Conservation (phyloP, 2,113 vertebrate species). For the Podarcis raffonei region DNA sequence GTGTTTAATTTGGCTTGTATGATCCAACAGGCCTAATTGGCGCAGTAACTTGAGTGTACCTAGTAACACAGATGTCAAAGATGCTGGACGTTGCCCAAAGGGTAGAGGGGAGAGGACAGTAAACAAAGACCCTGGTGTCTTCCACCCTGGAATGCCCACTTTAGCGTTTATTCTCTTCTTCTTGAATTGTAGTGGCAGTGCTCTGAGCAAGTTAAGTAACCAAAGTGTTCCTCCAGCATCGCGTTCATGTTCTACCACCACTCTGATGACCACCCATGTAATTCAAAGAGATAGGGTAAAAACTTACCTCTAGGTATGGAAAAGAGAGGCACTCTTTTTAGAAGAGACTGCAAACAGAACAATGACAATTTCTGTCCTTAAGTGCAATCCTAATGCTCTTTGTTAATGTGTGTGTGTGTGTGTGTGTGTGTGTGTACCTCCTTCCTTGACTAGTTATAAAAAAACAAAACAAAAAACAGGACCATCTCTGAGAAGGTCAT, state of each 20-base stretch:
- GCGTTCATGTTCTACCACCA: conserved; percentile 59
- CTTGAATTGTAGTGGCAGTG: conserved; percentile 75
- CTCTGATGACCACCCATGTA: conserved; percentile 76
- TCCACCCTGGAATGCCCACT: conserved; percentile 71
- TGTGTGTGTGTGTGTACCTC: background rate
- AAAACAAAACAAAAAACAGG: conserved; percentile 19
- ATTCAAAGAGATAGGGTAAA: conserved; percentile 81
- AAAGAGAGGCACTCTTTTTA: conserved; percentile 55
- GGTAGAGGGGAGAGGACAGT: conserved; percentile 69
- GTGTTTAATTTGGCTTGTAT: background rate
- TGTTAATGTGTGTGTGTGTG: conserved; percentile 30
- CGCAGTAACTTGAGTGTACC: conserved; percentile 45
- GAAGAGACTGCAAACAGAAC: conserved; percentile 56
- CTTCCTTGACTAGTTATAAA: conserved; percentile 12
- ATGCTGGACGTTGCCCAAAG: conserved; percentile 61
- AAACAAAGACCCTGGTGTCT: conserved; percentile 68
- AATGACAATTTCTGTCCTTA: conserved; percentile 59
- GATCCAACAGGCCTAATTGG: background rate
- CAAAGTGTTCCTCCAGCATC: conserved; percentile 64
- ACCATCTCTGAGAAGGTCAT: conserved; percentile 44
- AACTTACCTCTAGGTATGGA: conserved; percentile 77
- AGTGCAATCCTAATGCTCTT: conserved; percentile 61
- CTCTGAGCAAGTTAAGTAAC: conserved; percentile 74
- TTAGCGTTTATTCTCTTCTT: conserved; percentile 70
- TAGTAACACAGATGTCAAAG: conserved; percentile 69